Percentiles rank a stretch among this genome's conserved stretches.
Evolutionary conservation across 2,113 vertebrate species (phyloP).

Genomic region (Vulpes ferrilata): DNA sequence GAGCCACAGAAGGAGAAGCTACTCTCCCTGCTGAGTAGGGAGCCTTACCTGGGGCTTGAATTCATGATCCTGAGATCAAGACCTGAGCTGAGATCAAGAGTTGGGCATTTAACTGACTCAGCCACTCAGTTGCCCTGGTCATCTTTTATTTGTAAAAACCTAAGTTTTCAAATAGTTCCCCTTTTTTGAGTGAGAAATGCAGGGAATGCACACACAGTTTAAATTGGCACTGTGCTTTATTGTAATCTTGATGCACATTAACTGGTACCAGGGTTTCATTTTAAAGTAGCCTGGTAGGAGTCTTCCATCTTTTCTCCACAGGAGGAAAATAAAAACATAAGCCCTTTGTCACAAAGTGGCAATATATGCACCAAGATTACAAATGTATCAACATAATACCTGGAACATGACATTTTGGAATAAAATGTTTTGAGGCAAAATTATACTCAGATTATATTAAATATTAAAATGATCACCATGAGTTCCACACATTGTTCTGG

Average conservation of each 20-base stretch:
- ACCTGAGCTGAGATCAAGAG: not conserved
- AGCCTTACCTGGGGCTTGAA: too few relatives aligned
- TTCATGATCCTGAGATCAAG: too few relatives aligned
- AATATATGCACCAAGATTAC: not conserved
- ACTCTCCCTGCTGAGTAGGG: too few relatives aligned
- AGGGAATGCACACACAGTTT: not conserved
- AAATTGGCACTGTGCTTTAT: not conserved
- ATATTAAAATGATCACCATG: not conserved
- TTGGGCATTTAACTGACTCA: not conserved
- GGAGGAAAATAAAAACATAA: not conserved
- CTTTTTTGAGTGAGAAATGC: not conserved
- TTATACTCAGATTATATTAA: slow-evolving; percentile 1
- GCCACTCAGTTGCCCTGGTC: not conserved
- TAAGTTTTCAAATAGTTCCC: not conserved
- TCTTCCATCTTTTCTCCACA: not conserved
- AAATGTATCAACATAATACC: not conserved
- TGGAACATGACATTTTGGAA: not conserved
- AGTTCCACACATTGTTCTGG: not conserved
- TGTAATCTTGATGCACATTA: not conserved
- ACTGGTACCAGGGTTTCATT: not conserved
- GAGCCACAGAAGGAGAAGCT: too few relatives aligned
- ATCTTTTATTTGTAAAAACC: not conserved
- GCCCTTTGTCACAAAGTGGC: not conserved
- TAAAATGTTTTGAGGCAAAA: slow-evolving; percentile 30
- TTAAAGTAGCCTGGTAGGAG: not conserved